Conservation (phyloP, 2,797 vertebrate species). For the Falco novaeseelandiae region DNA sequence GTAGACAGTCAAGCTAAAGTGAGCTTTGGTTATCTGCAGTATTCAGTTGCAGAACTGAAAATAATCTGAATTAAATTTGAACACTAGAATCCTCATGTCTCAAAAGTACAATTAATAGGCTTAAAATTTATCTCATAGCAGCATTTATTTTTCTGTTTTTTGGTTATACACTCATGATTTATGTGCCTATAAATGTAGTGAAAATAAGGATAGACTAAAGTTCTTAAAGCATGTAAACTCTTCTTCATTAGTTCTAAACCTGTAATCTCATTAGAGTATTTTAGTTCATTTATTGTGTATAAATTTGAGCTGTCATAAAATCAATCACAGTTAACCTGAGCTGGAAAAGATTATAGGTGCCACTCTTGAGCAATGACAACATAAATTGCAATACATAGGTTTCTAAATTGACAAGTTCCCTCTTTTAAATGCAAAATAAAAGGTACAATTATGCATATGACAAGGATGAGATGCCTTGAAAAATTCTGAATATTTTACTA, state of each 20-base stretch:
- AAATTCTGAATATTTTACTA: background rate
- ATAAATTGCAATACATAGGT: background rate
- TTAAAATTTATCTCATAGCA: conserved; percentile 10
- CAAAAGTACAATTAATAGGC: conserved; percentile 30
- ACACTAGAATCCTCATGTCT: background rate
- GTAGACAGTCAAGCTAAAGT: conserved; percentile 11
- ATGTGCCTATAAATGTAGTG: background rate
- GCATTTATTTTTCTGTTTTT: background rate
- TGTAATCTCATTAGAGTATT: background rate
- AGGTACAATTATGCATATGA: background rate
- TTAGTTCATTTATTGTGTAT: conserved; percentile 42
- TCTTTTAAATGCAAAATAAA: background rate
- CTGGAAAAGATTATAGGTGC: background rate
- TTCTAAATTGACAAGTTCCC: background rate
- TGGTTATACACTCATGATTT: conserved; percentile 19
- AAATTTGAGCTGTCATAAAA: conserved; percentile 24
- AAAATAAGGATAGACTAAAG: conserved; percentile 9
- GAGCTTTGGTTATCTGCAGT: background rate
- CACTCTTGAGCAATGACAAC: background rate
- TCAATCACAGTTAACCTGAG: conserved; percentile 13
- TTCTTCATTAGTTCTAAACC: conserved; percentile 26
- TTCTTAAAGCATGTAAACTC: conserved; percentile 25
- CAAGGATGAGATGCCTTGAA: background rate
- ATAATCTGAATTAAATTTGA: conserved; percentile 61
- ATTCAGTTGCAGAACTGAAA: conserved; percentile 12